Evolutionary conservation across 2,888 invertebrate species (phyloP), one percentile per base, ranked within the genome.

Genomic region (Scaptomyza polygonia): DNA sequence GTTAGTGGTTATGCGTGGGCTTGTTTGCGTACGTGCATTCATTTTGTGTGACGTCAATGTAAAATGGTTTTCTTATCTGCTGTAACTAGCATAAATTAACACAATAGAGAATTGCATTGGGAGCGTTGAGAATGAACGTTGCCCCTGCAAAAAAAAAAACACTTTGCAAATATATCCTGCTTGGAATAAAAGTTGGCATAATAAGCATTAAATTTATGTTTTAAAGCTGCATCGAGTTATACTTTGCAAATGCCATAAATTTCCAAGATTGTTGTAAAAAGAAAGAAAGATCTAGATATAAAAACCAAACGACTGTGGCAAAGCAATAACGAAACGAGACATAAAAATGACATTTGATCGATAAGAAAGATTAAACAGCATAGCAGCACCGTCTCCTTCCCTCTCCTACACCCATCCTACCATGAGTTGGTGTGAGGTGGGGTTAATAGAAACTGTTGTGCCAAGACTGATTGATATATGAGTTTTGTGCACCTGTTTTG

Each of bases 401-500:
- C 32, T 36, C 61, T 45, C n/a, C 29, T 14, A 1, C 30, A 1
- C 3, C 8, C 30, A 1, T 9, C 30, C 30, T 9, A 1, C 9
- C 9, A 3, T 21, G 2, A 36, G 8, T 36, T 16, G 27, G 34
- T 11, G 47, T 6, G 11, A 9, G 6, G 7, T 5, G 18, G 9
- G 18, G 9, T 12, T 30, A 11, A 11, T 57, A 30, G 29, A 39
- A 36, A 32, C 43, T 49, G 32, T 18, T 45, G 27, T 32, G 69
- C 48, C 48, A 53, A n/a, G n/a, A n/a, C n/a, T 70, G 72, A 59
- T 49, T 76, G 55, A 76, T 72, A 71, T 71, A 71, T 66, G 72
- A 59, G 66, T 16, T 39, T 11, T 36, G 54, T 54, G 81, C 79
- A 74, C 77, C 71, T 86, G 78, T 52, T 43, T 52, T 32, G 67